Evolutionary conservation across 2,113 vertebrate genomes (phyloP), one percentile per base, ranked within the genome.

Genomic region (Cyprinodon tularosa): DNA sequence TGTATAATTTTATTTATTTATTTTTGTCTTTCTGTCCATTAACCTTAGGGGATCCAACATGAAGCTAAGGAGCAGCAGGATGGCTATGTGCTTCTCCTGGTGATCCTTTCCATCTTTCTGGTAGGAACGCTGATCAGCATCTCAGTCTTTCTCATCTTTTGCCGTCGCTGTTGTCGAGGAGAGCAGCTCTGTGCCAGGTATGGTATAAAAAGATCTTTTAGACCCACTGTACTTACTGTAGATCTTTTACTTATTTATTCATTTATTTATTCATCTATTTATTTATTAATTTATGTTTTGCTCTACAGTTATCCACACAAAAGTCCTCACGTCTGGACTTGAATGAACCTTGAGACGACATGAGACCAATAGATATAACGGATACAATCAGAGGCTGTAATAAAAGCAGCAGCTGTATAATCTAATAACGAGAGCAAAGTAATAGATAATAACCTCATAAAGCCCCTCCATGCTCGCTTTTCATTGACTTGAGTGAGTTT

Each of bases 61-160:
- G 88, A 91, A 73, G 81, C 72, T 3, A 40, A 84, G 69, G 92
- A 90, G 88, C 90, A 93, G 53, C 93, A 95, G 88, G 95, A 97
- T 93, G 96, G 96, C 81, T 97, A 95, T 12, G 90, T 95, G 77
- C 93, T 97, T 74, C 93, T 97, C 66, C 90, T 97, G 71, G 96
- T 97, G 80, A 94, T 99, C 78, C 91, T 97, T 85, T 97, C 95
- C 68, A 92, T 97, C 84, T 95, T 99, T 80, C 93, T 98, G 1
- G 96, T 96, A 3, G 97, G 96, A 76, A 94, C 95, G 0, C 80
- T 99, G 79, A 94, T 96, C 68, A 94, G 96, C 79, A 88, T 97
- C 70, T 94, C 95, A 0, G 93, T 97, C 38, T 82, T 96, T 83
- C 93, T 98, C 91, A 95, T 99, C 75, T 76, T 95, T 82, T 99